Base-by-base conservation (phyloP, 2,113 vertebrate genomes). In the Callipepla californica region DNA sequence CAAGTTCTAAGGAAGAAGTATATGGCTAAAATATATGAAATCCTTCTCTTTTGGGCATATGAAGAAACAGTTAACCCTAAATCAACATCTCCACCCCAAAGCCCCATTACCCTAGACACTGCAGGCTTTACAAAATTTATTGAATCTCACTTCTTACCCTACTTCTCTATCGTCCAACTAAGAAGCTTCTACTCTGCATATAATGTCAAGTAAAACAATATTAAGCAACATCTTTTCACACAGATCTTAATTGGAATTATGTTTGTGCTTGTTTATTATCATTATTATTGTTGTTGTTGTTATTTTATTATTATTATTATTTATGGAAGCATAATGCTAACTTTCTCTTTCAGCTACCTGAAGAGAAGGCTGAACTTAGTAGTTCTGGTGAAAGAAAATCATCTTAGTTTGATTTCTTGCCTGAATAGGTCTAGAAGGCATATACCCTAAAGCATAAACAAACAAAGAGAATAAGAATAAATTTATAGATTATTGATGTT, bases 11-110 rank as follows among this genome's bases (percentile, higher is more conserved):
- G 68, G 14, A 21, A 84, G 57, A 74, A n/a, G 36, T 34, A 38
- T n/a, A 47, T 3, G 7, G 28, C 38, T 93, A 86, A 93, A 90
- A 86, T 75, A 23, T 23, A 75, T 65, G 72, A 92, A 92, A 84
- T 38, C 28, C 51, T 90, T 57, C 36, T 93, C 7, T 69, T 48
- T 85, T 86, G 30, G 40, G 63, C 28, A 22, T 47, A 42, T 2
- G 40, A 47, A 0, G 11, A 76, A 92, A 55, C 4, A 86, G 89
- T 86, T 53, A 78, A 34, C 45, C 32, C 77, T 73, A 63, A 68
- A 34, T 57, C 19, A 80, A 13, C 65, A 89, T 38, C 21, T 80
- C 68, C 47, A 63, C 38, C 42, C 44, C 34, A 65, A 86, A 86
- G 28, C 40, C 32, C 80, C 59, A 40, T 20, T 9, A 2, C 69